These are phyloP conservation scores for Siniperca chuatsi DNA, from an alignment of 2,113 vertebrate genomes.

Conservation along the genomic window DNA sequence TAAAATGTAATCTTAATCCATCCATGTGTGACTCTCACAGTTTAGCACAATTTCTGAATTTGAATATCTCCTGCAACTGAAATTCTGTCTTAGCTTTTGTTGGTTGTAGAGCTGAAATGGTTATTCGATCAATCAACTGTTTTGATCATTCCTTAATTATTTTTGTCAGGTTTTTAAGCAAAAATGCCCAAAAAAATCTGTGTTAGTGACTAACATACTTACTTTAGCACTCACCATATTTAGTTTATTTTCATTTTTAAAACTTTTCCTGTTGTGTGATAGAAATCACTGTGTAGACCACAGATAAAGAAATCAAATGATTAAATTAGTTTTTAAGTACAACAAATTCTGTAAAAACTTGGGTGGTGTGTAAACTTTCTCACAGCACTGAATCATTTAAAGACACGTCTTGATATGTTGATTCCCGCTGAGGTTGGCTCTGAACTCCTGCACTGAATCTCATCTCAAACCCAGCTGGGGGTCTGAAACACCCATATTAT, in stretches of 20 bases:
- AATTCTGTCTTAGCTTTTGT: not conserved
- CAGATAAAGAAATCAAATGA: not conserved
- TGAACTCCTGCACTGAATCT: constrained; percentile 70
- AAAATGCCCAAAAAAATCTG: too few species aligned
- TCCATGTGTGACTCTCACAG: not conserved
- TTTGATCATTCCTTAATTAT: not conserved
- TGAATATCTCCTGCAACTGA: not conserved
- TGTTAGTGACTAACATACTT: not conserved
- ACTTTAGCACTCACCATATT: not conserved
- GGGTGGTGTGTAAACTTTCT: not conserved
- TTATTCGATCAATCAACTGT: not conserved
- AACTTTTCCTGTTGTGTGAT: not conserved
- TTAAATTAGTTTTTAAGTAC: not conserved
- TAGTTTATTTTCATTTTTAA: not conserved
- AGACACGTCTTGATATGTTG: not conserved
- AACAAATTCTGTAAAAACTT: not conserved
- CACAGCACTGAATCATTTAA: not conserved
- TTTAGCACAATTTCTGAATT: not conserved
- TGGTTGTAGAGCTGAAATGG: not conserved
- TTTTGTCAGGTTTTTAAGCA: too few species aligned
- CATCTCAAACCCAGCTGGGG: constrained; percentile 36
- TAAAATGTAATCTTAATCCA: not conserved
- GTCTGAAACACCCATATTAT: constrained; percentile 32
- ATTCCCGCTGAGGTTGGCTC: constrained; percentile 31
- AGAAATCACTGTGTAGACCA: not conserved